A percentile compares a stretch with the other conserved stretches of the same genome.
Conservation (phyloP, 30 jellyfish, hydroid and myxozoan species). For the Haliclystus octoradiatus region DNA sequence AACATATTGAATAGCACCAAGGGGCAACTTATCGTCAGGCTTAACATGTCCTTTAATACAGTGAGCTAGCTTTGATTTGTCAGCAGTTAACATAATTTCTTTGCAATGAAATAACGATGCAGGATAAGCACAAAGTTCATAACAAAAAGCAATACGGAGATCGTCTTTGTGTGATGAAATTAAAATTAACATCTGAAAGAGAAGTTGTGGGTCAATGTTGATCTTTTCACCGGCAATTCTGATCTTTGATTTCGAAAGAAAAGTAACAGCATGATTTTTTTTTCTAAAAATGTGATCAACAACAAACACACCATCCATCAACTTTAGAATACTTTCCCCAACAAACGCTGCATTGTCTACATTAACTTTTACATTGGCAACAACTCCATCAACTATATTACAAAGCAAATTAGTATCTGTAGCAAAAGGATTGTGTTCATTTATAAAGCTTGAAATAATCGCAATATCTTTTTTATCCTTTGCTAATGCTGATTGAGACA, state of each 20-base stretch:
- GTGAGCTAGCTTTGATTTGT: slow-evolving; percentile 14
- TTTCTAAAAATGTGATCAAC: slow-evolving; percentile 12
- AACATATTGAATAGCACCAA: slow-evolving; percentile 11
- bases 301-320: slow-evolving; percentile 1
- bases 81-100: slow-evolving; percentile 11
- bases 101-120: slow-evolving; percentile 15
- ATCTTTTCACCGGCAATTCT: slow-evolving; percentile 28
- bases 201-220: slow-evolving; percentile 29
- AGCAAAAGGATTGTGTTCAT: slow-evolving; percentile 20
- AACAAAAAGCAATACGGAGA: background rate
- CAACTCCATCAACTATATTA: slow-evolving; percentile 23
- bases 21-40: slow-evolving; percentile 1
- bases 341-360: slow-evolving; percentile 14
- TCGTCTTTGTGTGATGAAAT: background rate
- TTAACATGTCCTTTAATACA: slow-evolving; percentile 4
- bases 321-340: background rate
- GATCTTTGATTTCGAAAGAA: background rate
- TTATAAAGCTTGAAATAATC: background rate
- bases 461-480: slow-evolving; percentile 23
- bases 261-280: slow-evolving; percentile 17
- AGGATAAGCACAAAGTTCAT: slow-evolving; percentile 27
- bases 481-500: slow-evolving; percentile 4
- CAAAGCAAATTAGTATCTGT: slow-evolving; percentile 5
- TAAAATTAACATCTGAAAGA: slow-evolving; percentile 10
- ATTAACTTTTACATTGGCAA: slow-evolving; percentile 15